Conservation (phyloP, 2,888 invertebrate genomes). For the Microctonus brassicae region DNA sequence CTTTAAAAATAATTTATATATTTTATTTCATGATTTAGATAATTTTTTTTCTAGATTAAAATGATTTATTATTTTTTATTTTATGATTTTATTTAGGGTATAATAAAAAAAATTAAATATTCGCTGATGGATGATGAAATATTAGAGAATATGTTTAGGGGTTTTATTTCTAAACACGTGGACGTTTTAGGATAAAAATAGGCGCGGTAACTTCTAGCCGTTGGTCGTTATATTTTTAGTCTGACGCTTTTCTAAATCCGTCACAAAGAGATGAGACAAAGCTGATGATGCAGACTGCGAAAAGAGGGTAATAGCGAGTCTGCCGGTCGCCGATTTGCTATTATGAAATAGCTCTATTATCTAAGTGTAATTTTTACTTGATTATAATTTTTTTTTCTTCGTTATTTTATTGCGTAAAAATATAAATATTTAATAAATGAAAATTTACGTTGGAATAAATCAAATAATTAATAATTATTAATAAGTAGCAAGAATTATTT, state of each 20-base stretch:
- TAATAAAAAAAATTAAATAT: too few species aligned
- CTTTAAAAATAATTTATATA: too few species aligned
- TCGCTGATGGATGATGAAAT: too few species aligned
- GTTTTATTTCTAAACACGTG: slow-evolving; percentile 57
- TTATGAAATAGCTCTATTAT: neutral
- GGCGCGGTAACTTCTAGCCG: slow-evolving; percentile 55
- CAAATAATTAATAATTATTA: too few species aligned
- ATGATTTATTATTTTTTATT: too few species aligned
- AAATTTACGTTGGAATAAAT: too few species aligned
- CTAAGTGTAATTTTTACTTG: neutral
- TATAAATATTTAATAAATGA: too few species aligned
- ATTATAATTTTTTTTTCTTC: neutral
- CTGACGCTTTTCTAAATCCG: slow-evolving; percentile 54
- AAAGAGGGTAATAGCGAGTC: neutral
- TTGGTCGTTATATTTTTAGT: slow-evolving; percentile 58
- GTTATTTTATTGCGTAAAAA: neutral
- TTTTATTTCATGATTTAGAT: too few species aligned
- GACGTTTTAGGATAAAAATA: slow-evolving; percentile 57
- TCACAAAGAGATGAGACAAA: slow-evolving; percentile 59
- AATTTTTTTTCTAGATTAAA: too few species aligned
- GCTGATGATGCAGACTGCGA: slow-evolving; percentile 34
- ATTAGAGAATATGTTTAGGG: slow-evolving; percentile 2
- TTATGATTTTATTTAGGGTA: too few species aligned
- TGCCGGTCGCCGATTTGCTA: neutral
- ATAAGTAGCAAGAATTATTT: too few species aligned